A percentile compares a stretch with the other conserved stretches of the same genome.
phyloP scores from a whole-genome alignment of 2,113 vertebrate species.

The Romanogobio albipinnatus region DNA sequence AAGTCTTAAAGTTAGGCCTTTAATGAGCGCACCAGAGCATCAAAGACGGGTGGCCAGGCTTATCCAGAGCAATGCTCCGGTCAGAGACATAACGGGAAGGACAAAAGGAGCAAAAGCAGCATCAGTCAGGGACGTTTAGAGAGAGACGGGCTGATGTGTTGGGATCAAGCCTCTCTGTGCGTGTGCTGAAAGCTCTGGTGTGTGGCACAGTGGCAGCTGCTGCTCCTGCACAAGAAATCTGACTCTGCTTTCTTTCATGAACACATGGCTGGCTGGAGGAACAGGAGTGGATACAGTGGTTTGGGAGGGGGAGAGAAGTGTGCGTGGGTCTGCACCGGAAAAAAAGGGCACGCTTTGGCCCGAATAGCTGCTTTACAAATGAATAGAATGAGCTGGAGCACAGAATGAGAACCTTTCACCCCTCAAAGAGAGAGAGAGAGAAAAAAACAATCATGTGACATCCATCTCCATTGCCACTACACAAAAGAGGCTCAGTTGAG shows the following conservation, averaged over 20 bases:
- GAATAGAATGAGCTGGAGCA: conserved; percentile 71
- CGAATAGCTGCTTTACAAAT: conserved; percentile 77
- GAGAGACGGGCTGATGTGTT: conserved; percentile 63
- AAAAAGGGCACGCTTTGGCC: conserved; percentile 77
- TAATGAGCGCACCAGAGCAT: neutral
- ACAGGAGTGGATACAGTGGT: conserved; percentile 68
- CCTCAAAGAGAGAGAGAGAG: conserved; percentile 69
- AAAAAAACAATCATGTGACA: conserved; percentile 18
- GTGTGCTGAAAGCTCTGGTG: conserved; percentile 73
- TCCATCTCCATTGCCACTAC: conserved; percentile 24
- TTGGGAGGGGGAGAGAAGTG: conserved; percentile 36
- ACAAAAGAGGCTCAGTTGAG: conserved; percentile 53
- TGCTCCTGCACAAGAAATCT: conserved; percentile 87
- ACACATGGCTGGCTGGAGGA: conserved; percentile 82
- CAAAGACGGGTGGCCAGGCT: conserved; percentile 14
- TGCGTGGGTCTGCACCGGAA: conserved; percentile 56
- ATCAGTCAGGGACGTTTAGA: conserved; percentile 62
- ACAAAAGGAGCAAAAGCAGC: conserved; percentile 21
- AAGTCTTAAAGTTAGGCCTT: too few relatives aligned
- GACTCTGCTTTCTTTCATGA: conserved; percentile 89
- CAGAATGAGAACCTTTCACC: conserved; percentile 72
- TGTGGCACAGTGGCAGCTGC: conserved; percentile 87
- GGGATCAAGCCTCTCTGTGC: conserved; percentile 42
- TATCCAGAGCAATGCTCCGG: neutral
- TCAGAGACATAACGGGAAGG: conserved; percentile 9